A percentile compares a stretch with the other conserved stretches of the same genome.
These are phyloP conservation scores for Apogon hyalosoma DNA, from an alignment of 2,797 vertebrate genomes.

Conservation along the genomic window DNA sequence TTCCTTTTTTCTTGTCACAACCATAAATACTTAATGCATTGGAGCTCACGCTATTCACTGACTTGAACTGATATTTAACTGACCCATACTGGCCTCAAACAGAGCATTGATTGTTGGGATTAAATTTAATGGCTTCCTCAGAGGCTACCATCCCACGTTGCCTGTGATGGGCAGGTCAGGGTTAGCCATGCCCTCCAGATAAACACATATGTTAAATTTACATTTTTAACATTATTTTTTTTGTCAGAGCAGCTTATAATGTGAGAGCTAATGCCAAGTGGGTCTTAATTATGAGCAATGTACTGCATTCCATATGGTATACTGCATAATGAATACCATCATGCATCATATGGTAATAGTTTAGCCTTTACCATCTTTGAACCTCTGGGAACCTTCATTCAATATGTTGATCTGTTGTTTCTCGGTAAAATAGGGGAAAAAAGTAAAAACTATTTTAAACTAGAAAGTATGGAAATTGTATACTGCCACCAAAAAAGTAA, in stretches of 20 bases:
- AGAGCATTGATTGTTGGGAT: conserved; percentile 13
- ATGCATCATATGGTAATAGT: conserved; percentile 37
- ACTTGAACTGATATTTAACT: not conserved
- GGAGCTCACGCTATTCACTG: conserved; percentile 7
- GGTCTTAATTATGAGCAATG: conserved; percentile 35
- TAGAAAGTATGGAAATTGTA: no score
- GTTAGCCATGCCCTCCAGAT: conserved; percentile 23
- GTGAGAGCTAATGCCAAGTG: conserved; percentile 18
- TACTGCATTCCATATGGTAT: conserved; percentile 25
- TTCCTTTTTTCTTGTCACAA: not conserved
- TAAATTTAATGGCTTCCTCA: conserved; percentile 15
- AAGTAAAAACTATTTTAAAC: not conserved
- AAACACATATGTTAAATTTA: conserved; percentile 33
- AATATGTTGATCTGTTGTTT: conserved; percentile 25
- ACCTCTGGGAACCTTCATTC: conserved; percentile 21
- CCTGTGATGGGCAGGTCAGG: conserved; percentile 9
- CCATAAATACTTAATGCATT: conserved; percentile 6
- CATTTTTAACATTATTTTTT: conserved; percentile 18
- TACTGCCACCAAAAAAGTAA: no score
- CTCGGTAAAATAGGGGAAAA: conserved; percentile 5
- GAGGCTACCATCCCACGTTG: not conserved
- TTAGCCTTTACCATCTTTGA: conserved; percentile 19
- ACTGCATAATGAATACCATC: conserved; percentile 44
- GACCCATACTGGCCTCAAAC: conserved; percentile 10
- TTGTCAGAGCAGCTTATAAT: conserved; percentile 23